These are phyloP conservation scores for Scalopus aquaticus DNA, from an alignment of 2,113 vertebrate genomes.

Conservation along the genomic window DNA sequence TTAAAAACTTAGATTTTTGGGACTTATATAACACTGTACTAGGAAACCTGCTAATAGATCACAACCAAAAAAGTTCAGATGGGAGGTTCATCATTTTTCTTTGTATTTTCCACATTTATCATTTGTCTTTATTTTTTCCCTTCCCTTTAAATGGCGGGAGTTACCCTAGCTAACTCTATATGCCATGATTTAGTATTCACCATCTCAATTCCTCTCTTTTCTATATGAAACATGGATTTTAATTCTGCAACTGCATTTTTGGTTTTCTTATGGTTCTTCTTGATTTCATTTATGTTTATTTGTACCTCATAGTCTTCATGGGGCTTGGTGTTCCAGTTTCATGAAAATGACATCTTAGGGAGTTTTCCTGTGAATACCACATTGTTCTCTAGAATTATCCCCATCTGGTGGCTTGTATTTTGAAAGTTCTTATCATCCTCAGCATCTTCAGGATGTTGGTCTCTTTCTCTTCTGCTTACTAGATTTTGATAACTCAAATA, in stretches of 20 bases:
- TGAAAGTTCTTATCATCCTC: background rate
- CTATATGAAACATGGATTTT: background rate
- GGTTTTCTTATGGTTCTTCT: background rate
- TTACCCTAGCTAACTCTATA: background rate
- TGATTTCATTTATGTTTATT: background rate
- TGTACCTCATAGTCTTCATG: background rate
- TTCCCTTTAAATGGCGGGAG: background rate
- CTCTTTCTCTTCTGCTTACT: background rate
- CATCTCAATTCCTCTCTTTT: background rate
- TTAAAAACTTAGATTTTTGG: background rate
- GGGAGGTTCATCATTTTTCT: background rate
- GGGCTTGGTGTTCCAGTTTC: background rate
- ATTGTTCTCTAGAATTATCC: background rate
- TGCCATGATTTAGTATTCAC: background rate
- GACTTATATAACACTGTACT: background rate
- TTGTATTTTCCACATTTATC: background rate
- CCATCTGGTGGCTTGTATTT: background rate
- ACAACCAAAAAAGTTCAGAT: background rate
- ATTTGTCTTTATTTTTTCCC: background rate
- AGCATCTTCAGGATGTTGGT: background rate
- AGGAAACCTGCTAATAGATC: background rate
- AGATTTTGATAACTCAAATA: background rate
- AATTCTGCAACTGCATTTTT: background rate
- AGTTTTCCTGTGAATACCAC: background rate
- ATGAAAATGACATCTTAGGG: background rate